A percentile compares a stretch with the other conserved stretches of the same genome.
These are phyloP conservation scores for Agonopterix heracliana DNA, from an alignment of 2,888 invertebrate genomes.

Conservation along the genomic window DNA sequence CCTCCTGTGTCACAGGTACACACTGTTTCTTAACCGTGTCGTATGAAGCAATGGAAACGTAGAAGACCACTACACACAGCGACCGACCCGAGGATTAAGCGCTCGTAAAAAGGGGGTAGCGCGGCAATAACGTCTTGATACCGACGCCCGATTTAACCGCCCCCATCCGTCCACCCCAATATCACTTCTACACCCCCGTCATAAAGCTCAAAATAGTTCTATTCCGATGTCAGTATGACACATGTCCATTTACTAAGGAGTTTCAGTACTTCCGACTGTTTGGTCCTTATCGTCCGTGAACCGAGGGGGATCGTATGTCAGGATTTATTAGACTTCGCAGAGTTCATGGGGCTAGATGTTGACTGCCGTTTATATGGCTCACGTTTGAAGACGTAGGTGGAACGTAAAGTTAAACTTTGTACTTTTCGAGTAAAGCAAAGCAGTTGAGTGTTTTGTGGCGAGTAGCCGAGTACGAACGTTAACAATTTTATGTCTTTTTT, in stretches of 20 bases:
- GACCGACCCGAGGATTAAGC: constrained; percentile 65
- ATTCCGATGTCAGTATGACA: constrained; percentile 30
- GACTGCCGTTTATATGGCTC: neutral
- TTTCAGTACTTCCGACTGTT: constrained; percentile 34
- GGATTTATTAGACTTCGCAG: neutral
- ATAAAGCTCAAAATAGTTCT: constrained; percentile 19
- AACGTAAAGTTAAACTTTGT: neutral
- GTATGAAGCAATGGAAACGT: constrained; percentile 27
- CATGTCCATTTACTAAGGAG: constrained; percentile 48
- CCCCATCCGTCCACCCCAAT: constrained; percentile 22
- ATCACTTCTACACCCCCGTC: constrained; percentile 13
- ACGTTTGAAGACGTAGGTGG: neutral
- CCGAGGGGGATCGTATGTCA: neutral
- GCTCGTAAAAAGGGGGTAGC: constrained; percentile 66
- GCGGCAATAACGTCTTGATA: constrained; percentile 67
- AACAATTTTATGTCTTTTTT: too few species aligned
- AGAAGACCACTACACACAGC: constrained; percentile 8
- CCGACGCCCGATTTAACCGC: constrained; percentile 18
- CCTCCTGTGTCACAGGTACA: too few species aligned
- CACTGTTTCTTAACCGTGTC: too few species aligned
- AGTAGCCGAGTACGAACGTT: neutral
- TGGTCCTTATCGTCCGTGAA: constrained; percentile 19
- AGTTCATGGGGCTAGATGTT: neutral
- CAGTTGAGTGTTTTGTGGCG: neutral
- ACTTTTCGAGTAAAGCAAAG: neutral